phyloP scores from a whole-genome alignment of 2,113 vertebrate genomes.

The Chamaetylas fuelleborni region DNA sequence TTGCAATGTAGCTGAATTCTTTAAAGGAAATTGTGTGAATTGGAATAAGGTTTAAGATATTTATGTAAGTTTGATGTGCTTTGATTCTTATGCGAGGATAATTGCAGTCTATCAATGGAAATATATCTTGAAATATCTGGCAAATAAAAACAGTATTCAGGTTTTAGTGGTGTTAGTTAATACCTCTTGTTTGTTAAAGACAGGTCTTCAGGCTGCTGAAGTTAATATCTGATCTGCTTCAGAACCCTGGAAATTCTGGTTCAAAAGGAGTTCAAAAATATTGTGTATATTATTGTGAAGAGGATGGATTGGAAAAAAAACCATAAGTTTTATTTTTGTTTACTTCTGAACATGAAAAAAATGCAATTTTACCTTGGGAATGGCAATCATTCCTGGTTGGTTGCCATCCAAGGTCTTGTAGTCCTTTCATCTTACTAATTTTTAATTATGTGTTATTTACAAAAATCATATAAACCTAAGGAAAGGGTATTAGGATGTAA shows the following conservation, averaged over 20 bases:
- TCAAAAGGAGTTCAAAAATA: neutral
- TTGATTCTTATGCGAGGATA: neutral
- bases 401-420: neutral
- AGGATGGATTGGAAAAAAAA: neutral
- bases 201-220: neutral
- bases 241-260: neutral
- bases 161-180: neutral
- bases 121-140: neutral
- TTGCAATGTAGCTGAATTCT: neutral
- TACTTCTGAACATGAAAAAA: neutral
- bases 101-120: neutral
- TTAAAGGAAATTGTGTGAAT: neutral
- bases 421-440: neutral
- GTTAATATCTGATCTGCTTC: neutral
- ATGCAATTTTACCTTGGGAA: neutral
- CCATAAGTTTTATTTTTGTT: neutral
- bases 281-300: neutral
- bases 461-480: neutral
- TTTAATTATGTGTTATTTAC: neutral
- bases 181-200: neutral
- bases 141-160: neutral
- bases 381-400: neutral
- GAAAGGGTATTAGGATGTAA: neutral
- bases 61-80: neutral
- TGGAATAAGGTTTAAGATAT: neutral